These are phyloP conservation scores for Anguilla japonica DNA, from an alignment of 2,113 vertebrate species.

Conservation along the genomic window DNA sequence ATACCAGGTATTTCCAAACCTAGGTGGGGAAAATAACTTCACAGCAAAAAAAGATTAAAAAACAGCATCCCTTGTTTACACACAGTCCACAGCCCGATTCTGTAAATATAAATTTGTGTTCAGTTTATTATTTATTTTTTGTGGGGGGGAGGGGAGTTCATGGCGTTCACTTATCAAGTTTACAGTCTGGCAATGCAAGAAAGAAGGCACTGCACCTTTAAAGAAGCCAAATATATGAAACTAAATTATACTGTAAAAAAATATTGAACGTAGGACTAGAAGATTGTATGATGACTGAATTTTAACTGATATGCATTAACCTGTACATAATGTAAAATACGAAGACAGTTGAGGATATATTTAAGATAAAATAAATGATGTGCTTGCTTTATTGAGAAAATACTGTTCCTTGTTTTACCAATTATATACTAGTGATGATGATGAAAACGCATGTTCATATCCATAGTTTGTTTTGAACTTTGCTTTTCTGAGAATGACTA, in stretches of 20 bases:
- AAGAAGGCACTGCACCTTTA: slow-evolving; percentile 20
- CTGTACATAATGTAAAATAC: slow-evolving; percentile 50
- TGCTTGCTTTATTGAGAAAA: slow-evolving; percentile 28
- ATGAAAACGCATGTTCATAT: slow-evolving; percentile 17
- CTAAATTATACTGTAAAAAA: slow-evolving; percentile 6
- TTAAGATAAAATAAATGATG: slow-evolving; percentile 22
- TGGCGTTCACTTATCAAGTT: slow-evolving; percentile 2
- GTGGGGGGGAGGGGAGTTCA: neutral
- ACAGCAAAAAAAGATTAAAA: neutral
- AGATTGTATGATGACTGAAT: slow-evolving; percentile 22
- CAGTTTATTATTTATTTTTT: neutral
- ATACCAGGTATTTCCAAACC: neutral
- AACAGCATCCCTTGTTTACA: neutral
- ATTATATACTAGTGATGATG: neutral
- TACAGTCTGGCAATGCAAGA: neutral
- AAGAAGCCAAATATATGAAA: slow-evolving; percentile 7
- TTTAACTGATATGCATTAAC: slow-evolving; percentile 36
- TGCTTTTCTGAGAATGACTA: neutral
- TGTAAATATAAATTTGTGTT: neutral
- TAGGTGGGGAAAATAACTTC: neutral
- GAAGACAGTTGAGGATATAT: slow-evolving; percentile 33
- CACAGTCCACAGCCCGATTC: neutral
- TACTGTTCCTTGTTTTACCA: neutral
- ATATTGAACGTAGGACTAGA: slow-evolving; percentile 1
- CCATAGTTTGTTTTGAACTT: neutral